Conservation (phyloP, 2,113 vertebrate genomes). For the Oreochromis niloticus region DNA sequence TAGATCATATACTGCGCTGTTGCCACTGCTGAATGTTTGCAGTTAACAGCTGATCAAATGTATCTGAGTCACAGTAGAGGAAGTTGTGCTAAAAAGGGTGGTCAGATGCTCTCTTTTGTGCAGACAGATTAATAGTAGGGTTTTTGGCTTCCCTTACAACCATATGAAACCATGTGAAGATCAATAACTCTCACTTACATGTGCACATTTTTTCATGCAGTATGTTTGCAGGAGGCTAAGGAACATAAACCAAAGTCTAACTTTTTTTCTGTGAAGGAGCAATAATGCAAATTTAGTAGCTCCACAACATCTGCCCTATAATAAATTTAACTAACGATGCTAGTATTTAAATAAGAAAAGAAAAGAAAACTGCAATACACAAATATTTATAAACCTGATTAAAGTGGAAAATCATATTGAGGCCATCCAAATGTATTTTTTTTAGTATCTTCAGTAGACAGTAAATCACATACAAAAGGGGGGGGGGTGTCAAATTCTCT, state of each 20-base stretch:
- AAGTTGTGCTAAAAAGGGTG: neutral
- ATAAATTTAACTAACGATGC: neutral
- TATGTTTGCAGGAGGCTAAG: neutral
- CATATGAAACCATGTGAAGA: neutral
- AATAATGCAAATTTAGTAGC: neutral
- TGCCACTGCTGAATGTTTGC: neutral
- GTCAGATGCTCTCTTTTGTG: neutral
- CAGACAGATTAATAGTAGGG: neutral
- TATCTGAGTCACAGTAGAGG: neutral
- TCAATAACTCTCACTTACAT: neutral
- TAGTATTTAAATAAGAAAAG: neutral
- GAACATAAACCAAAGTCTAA: neutral
- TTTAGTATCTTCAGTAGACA: neutral
- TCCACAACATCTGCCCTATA: neutral
- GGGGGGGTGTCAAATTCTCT: neutral
- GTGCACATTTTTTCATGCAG: neutral
- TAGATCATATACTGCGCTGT: neutral
- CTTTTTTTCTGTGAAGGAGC: neutral
- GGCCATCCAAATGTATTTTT: neutral
- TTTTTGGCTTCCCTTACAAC: neutral
- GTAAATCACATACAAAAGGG: accelerated
- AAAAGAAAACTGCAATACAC: neutral
- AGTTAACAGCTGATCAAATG: neutral
- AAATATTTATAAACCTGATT: neutral
- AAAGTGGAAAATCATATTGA: neutral